These are phyloP conservation scores for Andrena bicolor DNA, from an alignment of 2,888 invertebrate genomes.

Conservation along the genomic window DNA sequence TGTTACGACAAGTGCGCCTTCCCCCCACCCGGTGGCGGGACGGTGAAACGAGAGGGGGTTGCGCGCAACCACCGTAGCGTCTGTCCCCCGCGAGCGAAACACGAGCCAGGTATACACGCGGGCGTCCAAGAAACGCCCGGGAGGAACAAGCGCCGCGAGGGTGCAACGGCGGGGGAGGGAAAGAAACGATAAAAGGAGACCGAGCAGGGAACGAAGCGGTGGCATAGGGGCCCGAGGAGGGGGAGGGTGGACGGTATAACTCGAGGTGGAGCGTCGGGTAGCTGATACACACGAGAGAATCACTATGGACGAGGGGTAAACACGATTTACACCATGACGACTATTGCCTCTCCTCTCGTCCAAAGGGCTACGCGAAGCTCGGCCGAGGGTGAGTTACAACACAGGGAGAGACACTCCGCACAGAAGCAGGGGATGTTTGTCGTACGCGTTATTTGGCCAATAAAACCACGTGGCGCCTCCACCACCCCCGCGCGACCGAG, in stretches of 20 bases:
- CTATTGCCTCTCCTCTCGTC: conserved; percentile 72
- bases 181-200: conserved; percentile 31
- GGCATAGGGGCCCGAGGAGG: conserved; percentile 9
- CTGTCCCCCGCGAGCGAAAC: conserved; percentile 10
- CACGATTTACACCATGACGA: conserved; percentile 82
- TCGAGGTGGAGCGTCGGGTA: conserved; percentile 41
- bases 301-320: conserved; percentile 80
- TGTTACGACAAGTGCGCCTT: neutral
- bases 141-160: conserved; percentile 14
- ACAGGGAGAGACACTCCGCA: conserved; percentile 59
- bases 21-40: neutral
- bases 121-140: conserved; percentile 29
- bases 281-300: conserved; percentile 70
- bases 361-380: conserved; percentile 65
- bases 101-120: conserved; percentile 22
- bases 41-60: neutral
- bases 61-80: neutral
- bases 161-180: neutral
- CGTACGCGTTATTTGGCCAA: conserved; percentile 84
- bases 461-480: conserved; percentile 82
- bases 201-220: conserved; percentile 26
- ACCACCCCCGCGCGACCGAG: conserved; percentile 62
- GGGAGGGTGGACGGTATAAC: conserved; percentile 42
- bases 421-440: conserved; percentile 80
- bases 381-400: conserved; percentile 65